Conservation (phyloP, 2,888 invertebrate species). For the Drymonia ruficornis region DNA sequence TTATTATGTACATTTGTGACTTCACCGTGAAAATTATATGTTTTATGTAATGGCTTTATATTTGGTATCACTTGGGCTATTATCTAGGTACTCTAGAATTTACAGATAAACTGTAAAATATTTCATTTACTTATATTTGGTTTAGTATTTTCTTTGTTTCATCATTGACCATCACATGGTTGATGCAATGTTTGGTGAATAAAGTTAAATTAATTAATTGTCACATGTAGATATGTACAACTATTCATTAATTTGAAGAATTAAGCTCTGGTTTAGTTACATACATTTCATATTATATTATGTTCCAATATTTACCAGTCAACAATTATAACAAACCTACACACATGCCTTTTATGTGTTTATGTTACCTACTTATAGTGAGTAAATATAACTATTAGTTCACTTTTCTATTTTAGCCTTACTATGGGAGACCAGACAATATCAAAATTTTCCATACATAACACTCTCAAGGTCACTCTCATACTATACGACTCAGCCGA, state of each 20-base stretch:
- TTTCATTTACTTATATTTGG: background rate
- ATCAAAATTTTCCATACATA: constrained; percentile 75
- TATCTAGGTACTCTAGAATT: background rate
- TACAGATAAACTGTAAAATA: background rate
- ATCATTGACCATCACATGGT: constrained; percentile 37
- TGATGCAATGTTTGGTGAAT: constrained; percentile 34
- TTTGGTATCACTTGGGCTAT: background rate
- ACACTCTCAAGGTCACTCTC: constrained; percentile 77
- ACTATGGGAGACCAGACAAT: constrained; percentile 70
- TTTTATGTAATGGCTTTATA: constrained; percentile 38
- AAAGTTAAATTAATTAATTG: background rate
- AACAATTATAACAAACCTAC: too few relatives aligned
- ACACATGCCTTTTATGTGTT: too few relatives aligned
- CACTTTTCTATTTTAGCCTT: constrained; percentile 57
- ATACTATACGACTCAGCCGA: constrained; percentile 71
- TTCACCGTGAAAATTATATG: constrained; percentile 44
- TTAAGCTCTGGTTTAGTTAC: background rate
- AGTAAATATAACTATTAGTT: too few relatives aligned
- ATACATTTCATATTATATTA: background rate
- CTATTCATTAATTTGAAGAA: background rate
- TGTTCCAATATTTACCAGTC: background rate
- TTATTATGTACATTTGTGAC: constrained; percentile 53
- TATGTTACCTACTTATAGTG: too few relatives aligned
- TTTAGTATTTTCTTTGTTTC: constrained; percentile 3
- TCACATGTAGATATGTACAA: background rate